Conservation (phyloP, 2,113 vertebrate genomes). For the Loxodonta africana region DNA sequence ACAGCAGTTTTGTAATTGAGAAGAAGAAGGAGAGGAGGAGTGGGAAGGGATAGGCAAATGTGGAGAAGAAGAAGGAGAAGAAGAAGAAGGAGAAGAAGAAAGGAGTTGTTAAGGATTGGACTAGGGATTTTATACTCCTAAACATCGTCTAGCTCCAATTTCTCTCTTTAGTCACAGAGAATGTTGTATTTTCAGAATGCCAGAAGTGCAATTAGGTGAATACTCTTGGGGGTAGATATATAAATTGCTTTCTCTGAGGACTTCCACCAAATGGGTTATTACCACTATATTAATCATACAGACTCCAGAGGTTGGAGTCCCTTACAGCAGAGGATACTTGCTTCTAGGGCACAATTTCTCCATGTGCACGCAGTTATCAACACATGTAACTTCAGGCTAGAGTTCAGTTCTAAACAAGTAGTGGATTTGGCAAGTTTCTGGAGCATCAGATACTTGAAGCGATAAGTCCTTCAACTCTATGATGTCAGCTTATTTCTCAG, state of each 20-base stretch:
- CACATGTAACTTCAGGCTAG: neutral
- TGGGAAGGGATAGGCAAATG: neutral
- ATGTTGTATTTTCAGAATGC: slow-evolving; percentile 3
- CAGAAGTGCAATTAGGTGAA: neutral
- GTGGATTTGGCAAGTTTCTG: slow-evolving; percentile 6
- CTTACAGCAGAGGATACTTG: neutral
- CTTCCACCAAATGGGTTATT: neutral
- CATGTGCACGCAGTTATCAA: neutral
- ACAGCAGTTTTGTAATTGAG: neutral
- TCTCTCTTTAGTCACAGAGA: neutral
- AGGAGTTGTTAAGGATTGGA: neutral
- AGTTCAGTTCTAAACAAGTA: neutral
- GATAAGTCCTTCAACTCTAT: neutral
- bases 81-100: neutral
- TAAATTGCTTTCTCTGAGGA: neutral
- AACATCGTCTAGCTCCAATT: neutral
- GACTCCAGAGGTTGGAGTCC: neutral
- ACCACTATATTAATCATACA: neutral
- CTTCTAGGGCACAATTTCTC: neutral
- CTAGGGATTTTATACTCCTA: neutral
- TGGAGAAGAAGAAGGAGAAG: neutral
- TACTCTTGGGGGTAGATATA: neutral
- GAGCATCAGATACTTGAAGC: neutral
- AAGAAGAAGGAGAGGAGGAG: neutral
- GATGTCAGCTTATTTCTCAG: slow-evolving; percentile 54